A percentile compares a stretch with the other conserved stretches of the same genome.
phyloP scores from a whole-genome alignment of 2,113 vertebrate species.

The Pygoscelis adeliae region DNA sequence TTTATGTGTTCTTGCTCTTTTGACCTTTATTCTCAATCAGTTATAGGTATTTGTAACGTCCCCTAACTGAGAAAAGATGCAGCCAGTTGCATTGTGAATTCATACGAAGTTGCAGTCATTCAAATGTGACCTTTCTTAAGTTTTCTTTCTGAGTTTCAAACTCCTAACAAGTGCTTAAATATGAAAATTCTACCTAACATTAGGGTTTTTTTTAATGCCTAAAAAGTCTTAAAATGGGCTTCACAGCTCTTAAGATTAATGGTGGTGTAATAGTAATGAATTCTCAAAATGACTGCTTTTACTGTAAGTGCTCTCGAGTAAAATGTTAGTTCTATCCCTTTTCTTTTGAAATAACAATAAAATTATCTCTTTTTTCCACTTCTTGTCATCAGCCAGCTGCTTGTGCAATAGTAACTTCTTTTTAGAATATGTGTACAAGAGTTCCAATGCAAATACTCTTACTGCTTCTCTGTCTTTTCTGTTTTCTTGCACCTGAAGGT shows the following conservation, averaged over 20 bases:
- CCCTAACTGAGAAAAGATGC: not conserved
- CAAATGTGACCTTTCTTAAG: not conserved
- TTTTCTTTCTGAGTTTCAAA: not conserved
- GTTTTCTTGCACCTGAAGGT: not conserved
- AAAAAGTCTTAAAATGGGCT: not conserved
- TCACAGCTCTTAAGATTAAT: not conserved
- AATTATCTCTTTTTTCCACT: not conserved
- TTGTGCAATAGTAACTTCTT: not conserved
- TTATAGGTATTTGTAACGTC: conserved; percentile 32
- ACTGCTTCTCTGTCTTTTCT: not conserved
- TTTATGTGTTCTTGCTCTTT: conserved; percentile 46
- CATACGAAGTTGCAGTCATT: not conserved
- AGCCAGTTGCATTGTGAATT: not conserved
- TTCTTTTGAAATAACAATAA: not conserved
- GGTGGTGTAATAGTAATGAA: not conserved
- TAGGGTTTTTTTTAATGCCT: not conserved
- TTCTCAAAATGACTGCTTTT: not conserved
- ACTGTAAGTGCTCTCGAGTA: not conserved
- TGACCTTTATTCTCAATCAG: conserved; percentile 42
- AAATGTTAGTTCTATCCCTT: not conserved
- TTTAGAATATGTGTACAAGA: not conserved
- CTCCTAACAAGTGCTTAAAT: not conserved
- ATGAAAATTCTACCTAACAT: not conserved
- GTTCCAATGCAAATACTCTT: not conserved
- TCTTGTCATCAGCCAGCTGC: not conserved